Percentiles rank a stretch among this genome's conserved stretches.
Conservation (phyloP, 2,113 vertebrate genomes). For the Rhegmatorhina hoffmannsi region DNA sequence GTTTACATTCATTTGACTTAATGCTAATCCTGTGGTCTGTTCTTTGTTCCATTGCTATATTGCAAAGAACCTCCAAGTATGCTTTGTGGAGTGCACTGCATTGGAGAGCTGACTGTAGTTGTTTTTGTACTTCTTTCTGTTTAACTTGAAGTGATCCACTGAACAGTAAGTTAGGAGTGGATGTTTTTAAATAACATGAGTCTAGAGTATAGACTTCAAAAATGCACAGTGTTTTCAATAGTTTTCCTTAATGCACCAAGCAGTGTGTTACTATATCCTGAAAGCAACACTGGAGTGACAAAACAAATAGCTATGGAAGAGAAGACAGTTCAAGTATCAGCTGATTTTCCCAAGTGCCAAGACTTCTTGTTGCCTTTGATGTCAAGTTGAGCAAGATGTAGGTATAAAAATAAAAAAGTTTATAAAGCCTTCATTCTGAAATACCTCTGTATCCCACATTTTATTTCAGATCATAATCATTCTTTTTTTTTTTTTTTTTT, state of each 20-base stretch:
- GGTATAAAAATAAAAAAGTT: not conserved
- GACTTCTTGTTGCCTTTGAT: not conserved
- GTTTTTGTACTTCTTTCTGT: not conserved
- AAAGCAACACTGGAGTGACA: not conserved
- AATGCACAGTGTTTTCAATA: not conserved
- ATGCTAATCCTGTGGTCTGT: not conserved
- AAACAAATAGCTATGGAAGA: not conserved
- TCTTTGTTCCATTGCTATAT: conserved; percentile 18
- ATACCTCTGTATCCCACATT: not conserved
- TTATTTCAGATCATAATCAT: not conserved
- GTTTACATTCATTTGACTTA: conserved; percentile 52
- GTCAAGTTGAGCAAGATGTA: not conserved
- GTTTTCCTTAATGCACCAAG: not conserved
- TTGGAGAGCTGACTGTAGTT: not conserved
- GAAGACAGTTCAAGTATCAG: not conserved
- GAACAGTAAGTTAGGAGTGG: not conserved
- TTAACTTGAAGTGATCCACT: not conserved
- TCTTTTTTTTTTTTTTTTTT: too few species aligned
- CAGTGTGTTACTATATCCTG: not conserved
- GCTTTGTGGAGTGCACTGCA: not conserved
- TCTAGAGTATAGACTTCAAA: not conserved
- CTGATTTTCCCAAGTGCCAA: not conserved
- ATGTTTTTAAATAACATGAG: not conserved
- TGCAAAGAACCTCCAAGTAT: not conserved
- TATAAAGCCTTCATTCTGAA: not conserved